Percentiles rank a stretch among this genome's conserved stretches.
phyloP scores from a whole-genome alignment of 2,888 invertebrate species.

The Eupithecia dodoneata region DNA sequence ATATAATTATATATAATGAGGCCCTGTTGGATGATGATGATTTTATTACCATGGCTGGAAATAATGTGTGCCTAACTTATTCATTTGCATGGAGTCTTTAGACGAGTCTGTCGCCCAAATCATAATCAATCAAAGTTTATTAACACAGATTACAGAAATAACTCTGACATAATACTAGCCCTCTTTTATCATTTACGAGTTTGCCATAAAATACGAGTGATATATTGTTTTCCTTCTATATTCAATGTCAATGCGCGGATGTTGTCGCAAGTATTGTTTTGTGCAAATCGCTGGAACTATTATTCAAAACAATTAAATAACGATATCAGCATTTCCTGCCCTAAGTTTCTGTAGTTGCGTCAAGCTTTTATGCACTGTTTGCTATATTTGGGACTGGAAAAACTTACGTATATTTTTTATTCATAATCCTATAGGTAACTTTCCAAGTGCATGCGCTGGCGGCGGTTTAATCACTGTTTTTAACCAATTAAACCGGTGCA shows the following conservation, averaged over 20 bases:
- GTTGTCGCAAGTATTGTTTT: neutral
- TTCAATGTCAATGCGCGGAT: slow-evolving; percentile 22
- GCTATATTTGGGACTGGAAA: neutral
- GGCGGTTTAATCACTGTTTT: neutral
- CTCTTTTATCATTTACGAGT: slow-evolving; percentile 16
- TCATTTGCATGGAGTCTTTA: slow-evolving; percentile 6
- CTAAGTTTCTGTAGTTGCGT: neutral
- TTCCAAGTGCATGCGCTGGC: neutral
- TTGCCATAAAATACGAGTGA: slow-evolving; percentile 19
- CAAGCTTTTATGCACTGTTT: neutral
- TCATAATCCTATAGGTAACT: neutral
- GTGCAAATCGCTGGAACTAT: neutral
- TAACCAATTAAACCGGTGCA: neutral
- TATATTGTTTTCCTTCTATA: slow-evolving; percentile 19
- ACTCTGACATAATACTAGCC: slow-evolving; percentile 26
- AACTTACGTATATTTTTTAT: neutral
- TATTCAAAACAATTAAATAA: neutral
- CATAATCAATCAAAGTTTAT: slow-evolving; percentile 19
- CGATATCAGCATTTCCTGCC: slow-evolving; percentile 2
- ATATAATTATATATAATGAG: neutral
- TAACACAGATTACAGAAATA: slow-evolving; percentile 26
- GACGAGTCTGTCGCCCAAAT: slow-evolving; percentile 15
- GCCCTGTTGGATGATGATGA: neutral
- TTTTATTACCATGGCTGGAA: neutral
- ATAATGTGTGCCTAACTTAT: neutral